Base-by-base conservation (phyloP, 2,888 invertebrate species). In the Noctua janthina region DNA sequence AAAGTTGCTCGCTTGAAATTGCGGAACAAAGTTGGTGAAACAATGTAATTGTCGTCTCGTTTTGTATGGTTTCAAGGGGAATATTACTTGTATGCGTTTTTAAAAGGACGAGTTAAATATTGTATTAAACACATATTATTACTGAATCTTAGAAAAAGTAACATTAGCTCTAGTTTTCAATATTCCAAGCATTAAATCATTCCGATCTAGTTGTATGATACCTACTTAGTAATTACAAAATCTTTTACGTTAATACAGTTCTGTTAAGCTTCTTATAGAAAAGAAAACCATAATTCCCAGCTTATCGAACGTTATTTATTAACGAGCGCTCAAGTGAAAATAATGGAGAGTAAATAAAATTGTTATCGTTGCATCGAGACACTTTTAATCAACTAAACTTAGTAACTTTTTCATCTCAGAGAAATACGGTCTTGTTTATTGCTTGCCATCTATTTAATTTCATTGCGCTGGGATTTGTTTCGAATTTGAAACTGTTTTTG, bases 11-110 rank as follows among this genome's bases (percentile, higher is more conserved):
- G 78, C 46, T 51, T 71, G 59, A 76, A 74, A 76, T 78, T 78
- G 43, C 85, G 64, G 29, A 68, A 70, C 54, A 51, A 76, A 82
- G 78, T 85, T 82, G 39, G 29, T 76, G n/a, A 72, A 62, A 74
- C 62, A 78, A 46, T 49, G 66, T 29, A 68, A 67, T 64, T 73
- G 59, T 51, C 35, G 49, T 78, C 70, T 74, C 6, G 46, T 68
- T 71, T 74, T 76, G 23, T n/a, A 64, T 54, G 43, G 29, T 74
- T 59, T 74, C 39, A 39, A 20, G 35, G 39, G 49, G 10, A 78
- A 64, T 43, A 43, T 15, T 43, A n/a, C n/a, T 5, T 68, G 20
- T n/a, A 29, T 10, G 35, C 11, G n/a, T 79, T 7, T 23, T 74
- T 51, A 4, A 77, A 49, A 13, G n/a, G 39, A 43, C n/a, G 29